Evolutionary conservation across 2,113 vertebrate genomes (phyloP).

Genomic region (Rostratula benghalensis): DNA sequence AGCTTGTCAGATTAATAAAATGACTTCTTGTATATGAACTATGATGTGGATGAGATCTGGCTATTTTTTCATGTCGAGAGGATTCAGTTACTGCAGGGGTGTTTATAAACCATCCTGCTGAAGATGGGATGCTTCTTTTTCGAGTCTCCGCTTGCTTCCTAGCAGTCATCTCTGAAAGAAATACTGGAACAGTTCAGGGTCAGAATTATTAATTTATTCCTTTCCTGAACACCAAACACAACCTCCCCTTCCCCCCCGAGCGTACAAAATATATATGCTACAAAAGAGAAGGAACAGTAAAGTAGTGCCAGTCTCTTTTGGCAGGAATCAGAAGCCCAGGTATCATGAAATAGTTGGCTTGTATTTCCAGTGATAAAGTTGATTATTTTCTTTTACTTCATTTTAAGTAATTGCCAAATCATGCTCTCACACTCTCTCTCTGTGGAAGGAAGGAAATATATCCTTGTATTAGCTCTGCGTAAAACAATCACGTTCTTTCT

Average conservation of each 20-base stretch:
- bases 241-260: neutral
- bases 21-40: conserved; percentile 74
- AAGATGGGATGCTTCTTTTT: conserved; percentile 20
- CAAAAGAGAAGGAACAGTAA: neutral
- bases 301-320: neutral
- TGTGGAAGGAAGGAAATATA: neutral
- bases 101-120: conserved; percentile 30
- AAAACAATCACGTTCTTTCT: conserved; percentile 39
- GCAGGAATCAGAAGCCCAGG: neutral
- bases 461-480: conserved; percentile 11
- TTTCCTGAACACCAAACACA: conserved; percentile 21
- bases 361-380: neutral
- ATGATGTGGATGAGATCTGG: conserved; percentile 73
- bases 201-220: conserved; percentile 18
- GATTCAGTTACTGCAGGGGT: conserved; percentile 72
- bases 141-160: neutral
- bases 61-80: conserved; percentile 69
- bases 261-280: neutral
- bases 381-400: neutral
- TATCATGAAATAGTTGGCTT: neutral
- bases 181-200: conserved; percentile 58
- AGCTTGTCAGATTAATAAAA: conserved; percentile 77
- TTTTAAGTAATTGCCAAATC: neutral
- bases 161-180: conserved; percentile 53
- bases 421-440: neutral